Evolutionary conservation across 2,797 vertebrate species (phyloP).

Genomic region (Acanthurus tractus): DNA sequence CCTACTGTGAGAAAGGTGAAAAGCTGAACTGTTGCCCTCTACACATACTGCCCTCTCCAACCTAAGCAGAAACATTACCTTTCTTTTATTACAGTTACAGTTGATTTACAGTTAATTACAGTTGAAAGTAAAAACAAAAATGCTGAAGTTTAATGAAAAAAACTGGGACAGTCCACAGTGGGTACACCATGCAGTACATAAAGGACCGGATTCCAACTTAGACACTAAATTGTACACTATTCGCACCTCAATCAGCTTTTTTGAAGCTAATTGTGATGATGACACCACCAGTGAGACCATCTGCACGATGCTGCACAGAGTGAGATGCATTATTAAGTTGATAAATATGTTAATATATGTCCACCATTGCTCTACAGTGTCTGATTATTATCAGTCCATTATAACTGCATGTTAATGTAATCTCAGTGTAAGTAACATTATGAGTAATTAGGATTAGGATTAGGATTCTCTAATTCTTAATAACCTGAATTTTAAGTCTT

Average conservation of each 20-base stretch:
- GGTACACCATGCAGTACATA: background rate
- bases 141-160: no score
- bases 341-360: background rate
- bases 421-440: no score
- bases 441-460: no score
- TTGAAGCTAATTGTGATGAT: background rate
- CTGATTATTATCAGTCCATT: no score
- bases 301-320: background rate
- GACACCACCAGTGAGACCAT: background rate
- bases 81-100: no score
- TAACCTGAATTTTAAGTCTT: constrained; percentile 6
- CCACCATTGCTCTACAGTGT: background rate
- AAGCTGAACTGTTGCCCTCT: background rate
- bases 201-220: background rate
- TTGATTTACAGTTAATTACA: no score
- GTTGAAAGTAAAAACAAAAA: no score
- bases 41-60: background rate
- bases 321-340: background rate
- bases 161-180: background rate
- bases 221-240: background rate
- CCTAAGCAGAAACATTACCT: background rate
- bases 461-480: background rate
- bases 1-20: constrained; percentile 97
- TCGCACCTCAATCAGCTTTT: background rate
- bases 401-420: no score